Percentiles rank a stretch among this genome's conserved stretches.
phyloP scores from a whole-genome alignment of 2,797 vertebrate species.

The Malacoctenus gilli region DNA sequence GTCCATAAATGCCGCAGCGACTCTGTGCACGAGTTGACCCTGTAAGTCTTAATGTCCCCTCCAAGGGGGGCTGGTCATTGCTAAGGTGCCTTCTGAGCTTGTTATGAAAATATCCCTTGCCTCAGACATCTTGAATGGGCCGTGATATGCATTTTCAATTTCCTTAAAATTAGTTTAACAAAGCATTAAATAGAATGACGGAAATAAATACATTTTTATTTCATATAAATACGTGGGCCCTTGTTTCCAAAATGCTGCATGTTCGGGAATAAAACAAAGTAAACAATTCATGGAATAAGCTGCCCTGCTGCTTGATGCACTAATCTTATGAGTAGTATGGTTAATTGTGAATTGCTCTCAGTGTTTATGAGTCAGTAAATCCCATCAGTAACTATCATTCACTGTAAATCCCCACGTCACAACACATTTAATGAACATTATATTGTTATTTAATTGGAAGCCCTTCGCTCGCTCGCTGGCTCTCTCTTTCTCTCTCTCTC shows the following conservation, averaged over 20 bases:
- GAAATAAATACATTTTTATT: conserved; percentile 81
- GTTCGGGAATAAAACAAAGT: conserved; percentile 56
- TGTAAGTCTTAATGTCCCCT: conserved; percentile 52
- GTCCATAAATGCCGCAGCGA: conserved; percentile 53
- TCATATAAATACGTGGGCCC: conserved; percentile 78
- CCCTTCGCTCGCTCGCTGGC: too few species aligned
- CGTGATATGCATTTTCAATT: conserved; percentile 59
- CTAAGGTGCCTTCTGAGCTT: conserved; percentile 63
- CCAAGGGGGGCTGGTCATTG: conserved; percentile 19
- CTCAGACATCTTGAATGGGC: conserved; percentile 58
- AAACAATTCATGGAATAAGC: conserved; percentile 67
- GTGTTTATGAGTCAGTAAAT: conserved; percentile 56
- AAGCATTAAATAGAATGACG: conserved; percentile 76
- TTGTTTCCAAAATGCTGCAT: conserved; percentile 67
- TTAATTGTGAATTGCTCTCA: conserved; percentile 55
- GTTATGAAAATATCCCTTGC: conserved; percentile 28
- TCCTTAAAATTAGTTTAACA: conserved; percentile 58
- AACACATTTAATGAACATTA: conserved; percentile 65
- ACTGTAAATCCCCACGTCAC: conserved; percentile 60
- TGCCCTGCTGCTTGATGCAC: conserved; percentile 66
- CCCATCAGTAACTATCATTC: conserved; percentile 51
- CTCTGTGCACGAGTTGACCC: conserved; percentile 62
- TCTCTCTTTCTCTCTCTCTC: too few species aligned
- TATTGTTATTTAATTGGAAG: conserved; percentile 69
- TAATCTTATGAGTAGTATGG: conserved; percentile 41